These are phyloP conservation scores for Heterohyrax brucei DNA, from an alignment of 2,797 vertebrate species.

Conservation along the genomic window DNA sequence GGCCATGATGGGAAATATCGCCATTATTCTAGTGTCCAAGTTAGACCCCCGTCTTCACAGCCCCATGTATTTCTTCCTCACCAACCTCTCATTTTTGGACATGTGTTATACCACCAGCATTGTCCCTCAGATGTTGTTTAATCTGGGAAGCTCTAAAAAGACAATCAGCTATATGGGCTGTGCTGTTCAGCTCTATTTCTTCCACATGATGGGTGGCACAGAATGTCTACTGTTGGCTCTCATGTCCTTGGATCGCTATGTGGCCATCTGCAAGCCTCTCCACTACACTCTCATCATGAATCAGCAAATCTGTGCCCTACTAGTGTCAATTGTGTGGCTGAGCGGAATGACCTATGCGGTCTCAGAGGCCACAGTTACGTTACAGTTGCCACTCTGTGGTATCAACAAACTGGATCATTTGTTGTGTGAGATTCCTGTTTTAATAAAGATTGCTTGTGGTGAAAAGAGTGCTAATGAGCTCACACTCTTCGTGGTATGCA, in stretches of 20 bases:
- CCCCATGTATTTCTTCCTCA: constrained; percentile 83
- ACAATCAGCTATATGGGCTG: constrained; percentile 48
- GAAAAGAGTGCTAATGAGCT: constrained; percentile 63
- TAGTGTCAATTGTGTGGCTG: constrained; percentile 55
- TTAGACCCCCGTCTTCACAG: constrained; percentile 55
- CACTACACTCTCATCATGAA: constrained; percentile 77
- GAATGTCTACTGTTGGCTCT: constrained; percentile 77
- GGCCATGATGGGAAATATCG: constrained; percentile 56
- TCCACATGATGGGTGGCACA: constrained; percentile 65
- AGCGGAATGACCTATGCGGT: constrained; percentile 57
- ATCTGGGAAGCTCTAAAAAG: constrained; percentile 66
- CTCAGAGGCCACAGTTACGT: constrained; percentile 30
- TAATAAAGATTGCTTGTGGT: constrained; percentile 74
- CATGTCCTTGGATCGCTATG: constrained; percentile 80
- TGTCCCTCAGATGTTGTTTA: constrained; percentile 73
- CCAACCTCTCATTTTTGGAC: constrained; percentile 78
- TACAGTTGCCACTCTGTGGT: constrained; percentile 60
- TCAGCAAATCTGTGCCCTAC: neutral
- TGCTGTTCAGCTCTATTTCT: constrained; percentile 74
- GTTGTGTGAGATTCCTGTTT: constrained; percentile 79
- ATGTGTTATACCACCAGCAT: constrained; percentile 70
- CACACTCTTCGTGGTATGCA: constrained; percentile 59
- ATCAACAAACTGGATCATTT: constrained; percentile 76
- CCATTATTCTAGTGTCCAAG: constrained; percentile 68
- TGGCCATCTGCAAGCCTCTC: constrained; percentile 81